phyloP scores from a whole-genome alignment of 37 sponge, comb jelly and placozoan species.

The Chondrilla cf. caribensis region DNA sequence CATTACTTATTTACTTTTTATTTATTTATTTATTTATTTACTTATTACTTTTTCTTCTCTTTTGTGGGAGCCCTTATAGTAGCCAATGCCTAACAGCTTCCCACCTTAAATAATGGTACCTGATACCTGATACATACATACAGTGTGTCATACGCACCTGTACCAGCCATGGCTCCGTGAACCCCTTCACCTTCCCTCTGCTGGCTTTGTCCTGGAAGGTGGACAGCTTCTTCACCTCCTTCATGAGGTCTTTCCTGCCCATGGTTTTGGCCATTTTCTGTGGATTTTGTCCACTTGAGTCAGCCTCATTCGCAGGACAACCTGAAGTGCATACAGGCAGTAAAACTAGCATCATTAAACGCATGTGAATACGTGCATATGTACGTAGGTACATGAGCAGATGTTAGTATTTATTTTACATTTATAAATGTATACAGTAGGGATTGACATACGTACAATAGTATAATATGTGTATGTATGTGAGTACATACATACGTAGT shows the following conservation, averaged over 20 bases:
- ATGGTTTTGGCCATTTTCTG: slow-evolving; percentile 77
- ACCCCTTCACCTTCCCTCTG: slow-evolving; percentile 78
- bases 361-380: neutral
- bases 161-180: slow-evolving; percentile 76
- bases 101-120: too few species aligned
- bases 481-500: neutral
- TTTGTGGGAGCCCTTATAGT: too few species aligned
- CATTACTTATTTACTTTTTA: too few species aligned
- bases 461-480: too few species aligned
- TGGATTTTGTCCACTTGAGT: slow-evolving; percentile 59
- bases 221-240: slow-evolving; percentile 82
- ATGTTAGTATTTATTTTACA: too few species aligned
- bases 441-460: too few species aligned
- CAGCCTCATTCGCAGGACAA: slow-evolving; percentile 68
- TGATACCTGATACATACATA: slow-evolving; percentile 7
- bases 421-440: too few species aligned
- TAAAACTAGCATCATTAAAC: neutral
- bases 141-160: slow-evolving; percentile 32
- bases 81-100: too few species aligned
- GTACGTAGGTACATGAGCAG: neutral
- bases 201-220: slow-evolving; percentile 69
- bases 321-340: slow-evolving; percentile 42
- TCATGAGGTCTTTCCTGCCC: slow-evolving; percentile 78
- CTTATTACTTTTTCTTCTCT: too few species aligned
- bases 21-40: too few species aligned